Conservation (phyloP, 2,113 vertebrate genomes). For the Chaenocephalus aceratus region DNA sequence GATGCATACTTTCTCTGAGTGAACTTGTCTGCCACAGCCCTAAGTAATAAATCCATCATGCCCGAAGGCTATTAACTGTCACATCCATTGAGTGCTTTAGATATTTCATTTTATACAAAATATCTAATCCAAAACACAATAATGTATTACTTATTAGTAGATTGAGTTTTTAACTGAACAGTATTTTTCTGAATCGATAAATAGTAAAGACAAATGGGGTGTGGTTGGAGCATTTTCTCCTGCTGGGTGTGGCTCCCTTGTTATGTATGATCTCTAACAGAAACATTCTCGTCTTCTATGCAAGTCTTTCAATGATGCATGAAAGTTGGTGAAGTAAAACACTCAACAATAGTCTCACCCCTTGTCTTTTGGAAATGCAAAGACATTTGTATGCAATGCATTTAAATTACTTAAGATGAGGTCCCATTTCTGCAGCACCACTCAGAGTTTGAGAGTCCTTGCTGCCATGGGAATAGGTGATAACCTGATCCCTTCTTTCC, state of each 20-base stretch:
- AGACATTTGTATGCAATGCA: neutral
- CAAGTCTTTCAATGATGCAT: neutral
- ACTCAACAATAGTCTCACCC: too few relatives aligned
- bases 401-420: neutral
- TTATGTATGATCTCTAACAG: neutral
- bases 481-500: constrained; percentile 64
- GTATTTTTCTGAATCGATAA: neutral
- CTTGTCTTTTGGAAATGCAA: neutral
- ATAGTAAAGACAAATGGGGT: constrained; percentile 11
- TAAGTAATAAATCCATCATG: constrained; percentile 14
- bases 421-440: constrained; percentile 20
- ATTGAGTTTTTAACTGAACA: neutral
- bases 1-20: constrained; percentile 52
- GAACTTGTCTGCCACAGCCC: constrained; percentile 28
- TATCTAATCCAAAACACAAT: neutral
- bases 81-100: neutral
- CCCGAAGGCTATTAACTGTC: constrained; percentile 1
- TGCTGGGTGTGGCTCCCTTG: constrained; percentile 46
- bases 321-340: neutral
- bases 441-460: constrained; percentile 1
- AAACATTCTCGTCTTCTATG: neutral
- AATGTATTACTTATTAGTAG: neutral
- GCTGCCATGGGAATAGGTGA: constrained; percentile 55
- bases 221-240: constrained; percentile 37
- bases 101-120: neutral